Percentiles rank a stretch among this genome's conserved stretches.
Conservation (phyloP, 2,888 invertebrate species). For the Ophion obscuratus region DNA sequence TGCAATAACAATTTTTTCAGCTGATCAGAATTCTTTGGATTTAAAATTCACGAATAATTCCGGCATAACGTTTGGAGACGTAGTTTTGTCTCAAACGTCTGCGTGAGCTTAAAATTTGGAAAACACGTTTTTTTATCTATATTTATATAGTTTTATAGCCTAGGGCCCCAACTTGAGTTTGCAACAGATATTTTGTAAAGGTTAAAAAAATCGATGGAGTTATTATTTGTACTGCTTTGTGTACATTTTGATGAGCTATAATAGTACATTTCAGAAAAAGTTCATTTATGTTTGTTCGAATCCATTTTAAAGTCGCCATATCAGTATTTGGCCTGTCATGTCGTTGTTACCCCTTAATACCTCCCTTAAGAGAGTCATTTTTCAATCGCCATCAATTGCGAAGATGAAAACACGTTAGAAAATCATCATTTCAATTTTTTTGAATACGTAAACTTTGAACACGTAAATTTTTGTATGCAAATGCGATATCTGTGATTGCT, state of each 20-base stretch:
- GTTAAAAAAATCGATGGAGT: background rate
- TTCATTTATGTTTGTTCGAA: background rate
- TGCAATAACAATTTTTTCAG: background rate
- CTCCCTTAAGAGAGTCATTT: no score
- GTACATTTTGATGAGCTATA: background rate
- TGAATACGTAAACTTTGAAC: no score
- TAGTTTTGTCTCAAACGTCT: background rate
- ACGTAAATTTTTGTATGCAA: no score
- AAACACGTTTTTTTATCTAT: background rate
- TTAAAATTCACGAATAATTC: background rate
- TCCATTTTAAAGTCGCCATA: no score
- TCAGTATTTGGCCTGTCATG: background rate
- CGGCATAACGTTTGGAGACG: background rate
- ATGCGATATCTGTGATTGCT: no score
- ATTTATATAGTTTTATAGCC: background rate
- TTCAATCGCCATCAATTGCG: background rate
- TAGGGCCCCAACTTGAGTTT: background rate
- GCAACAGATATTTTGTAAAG: background rate
- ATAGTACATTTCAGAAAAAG: background rate
- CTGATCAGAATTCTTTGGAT: no score
- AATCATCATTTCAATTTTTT: no score
- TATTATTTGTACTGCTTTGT: background rate
- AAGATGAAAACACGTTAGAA: slow-evolving; percentile 19
- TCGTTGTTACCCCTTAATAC: background rate
- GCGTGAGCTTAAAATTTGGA: background rate